Evolutionary conservation across 2,113 vertebrate species (phyloP), one percentile per base, ranked within the genome.

Genomic region (Gasterosteus aculeatus): DNA sequence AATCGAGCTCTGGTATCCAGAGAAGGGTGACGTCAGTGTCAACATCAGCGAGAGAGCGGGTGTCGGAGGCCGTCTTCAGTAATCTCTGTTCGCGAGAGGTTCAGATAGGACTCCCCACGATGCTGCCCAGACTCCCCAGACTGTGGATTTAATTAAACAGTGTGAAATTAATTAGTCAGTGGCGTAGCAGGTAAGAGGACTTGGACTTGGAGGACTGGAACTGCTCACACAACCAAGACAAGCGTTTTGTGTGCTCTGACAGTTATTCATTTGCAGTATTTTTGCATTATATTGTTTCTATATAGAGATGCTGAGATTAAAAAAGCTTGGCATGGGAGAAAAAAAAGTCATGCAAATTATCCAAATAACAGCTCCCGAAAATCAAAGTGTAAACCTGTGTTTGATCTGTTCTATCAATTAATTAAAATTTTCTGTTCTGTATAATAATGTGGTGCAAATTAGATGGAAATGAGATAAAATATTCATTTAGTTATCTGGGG

Each of bases 401-500:
- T 94, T 94, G 92, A 94, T 94, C 91, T 92, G 91, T 93, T 93
- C 89, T 92, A 92, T 95, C 91, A 94, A 93, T 94, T 94, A 94
- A 94, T 94, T 93, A 93, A 91, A 93, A 92, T 64, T 65, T 88
- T 84, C 90, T 85, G 78, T 91, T 92, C 93, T 92, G 91, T 94
- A 91, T 93, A 92, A 94, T 94, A 94, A 94, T 92, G 90, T 79
- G 83, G 84, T 94, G 93, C 90, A 95, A 94, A 95, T 94, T 87
- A 94, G 94, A 94, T 95, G 94, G 93, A 93, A 94, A 94, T 94
- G 75, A 94, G 94, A 94, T 95, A 89, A 93, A 95, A 94, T 93
- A 94, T 94, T 94, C 91, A 95, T 94, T 93, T 92, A 92, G 90
- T 87, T 94, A 93, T 93, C 92, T 88, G 92, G 93, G 93, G 93